Base-by-base conservation (phyloP, 2,888 invertebrate species). In the Nemapogon koenigi region DNA sequence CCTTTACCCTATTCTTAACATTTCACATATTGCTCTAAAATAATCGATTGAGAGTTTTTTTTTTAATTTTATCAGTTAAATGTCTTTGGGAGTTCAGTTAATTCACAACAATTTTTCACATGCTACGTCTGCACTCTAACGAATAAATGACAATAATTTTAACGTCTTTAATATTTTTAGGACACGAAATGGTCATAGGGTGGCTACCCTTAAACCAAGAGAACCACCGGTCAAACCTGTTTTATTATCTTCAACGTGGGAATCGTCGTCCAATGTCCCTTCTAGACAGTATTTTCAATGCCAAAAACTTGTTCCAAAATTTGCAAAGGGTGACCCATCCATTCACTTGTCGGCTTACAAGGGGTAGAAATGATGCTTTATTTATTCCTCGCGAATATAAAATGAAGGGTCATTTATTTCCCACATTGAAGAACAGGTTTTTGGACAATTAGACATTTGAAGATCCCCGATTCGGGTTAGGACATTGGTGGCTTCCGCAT, bases 321-420 rank as follows among this genome's bases (percentile, higher is more conserved):
- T 25, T 28, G 17, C 33, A 15, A 37, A 28, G 25, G 19, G 31
- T 30, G 15, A 30, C 31, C 31, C 15, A 14, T 31, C 32, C 32
- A 33, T 37, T 32, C 18, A 40, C 29, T 43, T 37, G 36, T 30
- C 37, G 14, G 11, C 26, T 25, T 27, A 4, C 11, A 15, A 37
- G 18, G 37, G 37, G 28, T 37, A 17, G 37, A 35, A 22, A 19
- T 31, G 31, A 16, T n/a, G n/a, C n/a, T n/a, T n/a, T n/a, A 30
- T 31, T 31, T 37, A 19, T 44, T 30, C 41, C 22, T 39, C 39
- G 17, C 38, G 32, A 39, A 66, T 66, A 66, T n/a, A 65, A 68
- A 67, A 69, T 70, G 67, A 66, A 62, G 62, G 70, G 70, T 71
- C 69, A 69, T 53, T 60, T 47, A 39, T 64, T 75, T 73, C 71